Evolutionary conservation across 1,140 invertebrate genomes (phyloP).

Genomic region (Carposina sasakii): DNA sequence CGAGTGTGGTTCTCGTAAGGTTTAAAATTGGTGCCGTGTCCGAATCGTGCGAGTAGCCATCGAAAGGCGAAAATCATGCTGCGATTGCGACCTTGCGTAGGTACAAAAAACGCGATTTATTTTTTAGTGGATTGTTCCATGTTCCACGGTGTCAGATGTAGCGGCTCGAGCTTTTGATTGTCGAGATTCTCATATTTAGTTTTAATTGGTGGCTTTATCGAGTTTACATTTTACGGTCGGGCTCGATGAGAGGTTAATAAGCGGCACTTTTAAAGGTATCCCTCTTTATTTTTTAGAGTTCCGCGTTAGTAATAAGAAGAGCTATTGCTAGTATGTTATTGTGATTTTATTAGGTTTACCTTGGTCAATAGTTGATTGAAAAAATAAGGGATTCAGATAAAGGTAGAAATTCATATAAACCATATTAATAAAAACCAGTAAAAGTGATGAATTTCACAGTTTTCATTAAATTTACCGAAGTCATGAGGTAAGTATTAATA

Average conservation of each 20-base stretch:
- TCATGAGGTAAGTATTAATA: too few relatives aligned
- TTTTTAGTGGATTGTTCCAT: constrained; percentile 65
- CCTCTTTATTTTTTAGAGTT: constrained; percentile 64
- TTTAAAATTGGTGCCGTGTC: constrained; percentile 30
- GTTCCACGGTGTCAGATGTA: constrained; percentile 64
- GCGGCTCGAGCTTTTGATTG: constrained; percentile 69
- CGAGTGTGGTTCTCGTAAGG: constrained; percentile 31
- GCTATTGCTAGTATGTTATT: constrained; percentile 27
- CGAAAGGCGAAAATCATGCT: constrained; percentile 66
- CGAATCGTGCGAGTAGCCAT: constrained; percentile 23
- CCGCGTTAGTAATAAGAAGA: constrained; percentile 45
- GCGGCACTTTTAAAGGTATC: constrained; percentile 70
- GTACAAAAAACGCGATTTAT: constrained; percentile 63
- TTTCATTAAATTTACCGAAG: too few relatives aligned
- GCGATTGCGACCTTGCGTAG: constrained; percentile 55
- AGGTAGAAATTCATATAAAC: too few relatives aligned
- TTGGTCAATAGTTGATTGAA: too few relatives aligned
- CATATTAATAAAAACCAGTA: too few relatives aligned
- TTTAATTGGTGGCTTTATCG: constrained; percentile 73
- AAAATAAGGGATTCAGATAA: too few relatives aligned
- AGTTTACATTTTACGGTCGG: constrained; percentile 72
- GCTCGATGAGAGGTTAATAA: constrained; percentile 71
- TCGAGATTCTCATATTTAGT: constrained; percentile 71
- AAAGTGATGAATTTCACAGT: too few relatives aligned
- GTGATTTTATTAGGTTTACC: constrained; percentile 35